phyloP scores from a whole-genome alignment of 2,113 vertebrate species.

The Monopterus albus region DNA sequence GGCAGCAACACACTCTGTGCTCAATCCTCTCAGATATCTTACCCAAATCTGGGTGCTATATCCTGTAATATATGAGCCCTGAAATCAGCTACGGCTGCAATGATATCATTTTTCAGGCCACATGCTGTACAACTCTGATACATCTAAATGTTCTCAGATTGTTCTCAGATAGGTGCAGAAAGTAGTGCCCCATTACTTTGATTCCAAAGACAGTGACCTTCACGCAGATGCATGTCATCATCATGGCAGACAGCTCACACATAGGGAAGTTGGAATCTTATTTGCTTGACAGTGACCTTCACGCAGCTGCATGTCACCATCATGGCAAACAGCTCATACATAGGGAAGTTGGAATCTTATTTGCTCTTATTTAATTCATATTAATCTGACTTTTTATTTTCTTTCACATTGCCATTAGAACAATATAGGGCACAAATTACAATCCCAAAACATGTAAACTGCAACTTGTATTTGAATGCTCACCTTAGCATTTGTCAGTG shows the following conservation, averaged over 20 bases:
- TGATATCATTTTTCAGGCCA: background rate
- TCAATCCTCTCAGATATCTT: background rate
- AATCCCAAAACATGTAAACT: background rate
- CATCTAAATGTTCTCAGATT: conserved; percentile 17
- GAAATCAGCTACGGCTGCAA: background rate
- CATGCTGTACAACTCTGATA: background rate
- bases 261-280: conserved; percentile 1
- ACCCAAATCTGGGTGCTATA: background rate
- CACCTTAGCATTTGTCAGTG: background rate
- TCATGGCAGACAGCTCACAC: conserved; percentile 58
- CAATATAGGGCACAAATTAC: background rate
- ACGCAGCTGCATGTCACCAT: conserved; percentile 61
- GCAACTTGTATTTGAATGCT: background rate
- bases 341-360: conserved; percentile 1
- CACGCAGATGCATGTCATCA: conserved; percentile 63
- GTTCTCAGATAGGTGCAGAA: conserved; percentile 33
- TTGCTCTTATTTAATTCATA: background rate
- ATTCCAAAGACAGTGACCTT: conserved; percentile 66
- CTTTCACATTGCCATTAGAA: no score
- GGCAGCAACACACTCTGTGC: no score
- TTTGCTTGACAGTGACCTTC: conserved; percentile 53
- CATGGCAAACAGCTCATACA: conserved; percentile 58
- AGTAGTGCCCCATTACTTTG: conserved; percentile 46
- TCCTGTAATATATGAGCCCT: background rate
- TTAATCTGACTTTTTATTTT: background rate